Percentiles rank a stretch among this genome's conserved stretches.
Evolutionary conservation across 2,113 vertebrate species (phyloP).

Genomic region (Himantopus leucocephalus): DNA sequence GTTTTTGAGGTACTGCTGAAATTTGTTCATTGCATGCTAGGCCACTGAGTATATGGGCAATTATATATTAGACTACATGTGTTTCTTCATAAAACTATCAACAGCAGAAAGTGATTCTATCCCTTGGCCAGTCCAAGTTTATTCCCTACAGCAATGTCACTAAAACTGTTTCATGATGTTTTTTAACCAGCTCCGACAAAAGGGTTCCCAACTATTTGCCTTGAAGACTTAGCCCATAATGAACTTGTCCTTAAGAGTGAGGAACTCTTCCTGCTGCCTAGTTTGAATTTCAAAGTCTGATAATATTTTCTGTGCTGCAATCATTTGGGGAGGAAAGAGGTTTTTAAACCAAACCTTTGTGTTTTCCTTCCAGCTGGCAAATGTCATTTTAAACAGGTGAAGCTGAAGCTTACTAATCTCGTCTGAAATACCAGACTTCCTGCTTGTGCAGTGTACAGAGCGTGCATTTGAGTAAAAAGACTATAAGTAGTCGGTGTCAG

Average conservation of each 20-base stretch:
- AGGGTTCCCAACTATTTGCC: neutral
- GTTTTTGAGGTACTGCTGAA: neutral
- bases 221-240: neutral
- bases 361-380: neutral
- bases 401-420: neutral
- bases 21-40: too few species aligned
- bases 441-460: neutral
- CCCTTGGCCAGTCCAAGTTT: neutral
- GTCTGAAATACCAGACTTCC: neutral
- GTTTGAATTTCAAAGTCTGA: neutral
- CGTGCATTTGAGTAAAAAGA: neutral
- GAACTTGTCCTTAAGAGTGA: neutral
- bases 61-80: neutral
- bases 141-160: neutral
- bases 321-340: neutral
- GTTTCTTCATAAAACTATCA: neutral
- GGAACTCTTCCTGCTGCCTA: neutral
- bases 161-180: neutral
- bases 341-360: neutral
- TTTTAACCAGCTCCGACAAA: neutral
- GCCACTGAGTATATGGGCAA: neutral
- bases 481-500: neutral
- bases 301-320: neutral
- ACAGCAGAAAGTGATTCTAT: neutral
- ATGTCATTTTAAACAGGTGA: neutral